phyloP scores from a whole-genome alignment of 2,113 vertebrate genomes.

The Muscicapa adusta region DNA sequence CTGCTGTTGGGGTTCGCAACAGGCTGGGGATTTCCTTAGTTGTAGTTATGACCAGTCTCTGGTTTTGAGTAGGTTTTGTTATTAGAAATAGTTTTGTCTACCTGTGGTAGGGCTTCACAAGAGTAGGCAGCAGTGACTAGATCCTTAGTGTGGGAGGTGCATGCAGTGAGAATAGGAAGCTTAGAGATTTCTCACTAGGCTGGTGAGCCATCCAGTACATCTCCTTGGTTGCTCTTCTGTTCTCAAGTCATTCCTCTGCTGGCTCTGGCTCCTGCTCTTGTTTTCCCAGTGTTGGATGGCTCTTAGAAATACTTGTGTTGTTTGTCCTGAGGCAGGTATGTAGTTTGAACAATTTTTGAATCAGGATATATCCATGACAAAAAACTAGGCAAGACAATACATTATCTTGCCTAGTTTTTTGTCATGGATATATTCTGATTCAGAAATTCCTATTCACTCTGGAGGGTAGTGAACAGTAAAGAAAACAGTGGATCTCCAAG shows the following conservation, averaged over 20 bases:
- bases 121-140: neutral
- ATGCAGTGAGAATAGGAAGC: neutral
- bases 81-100: neutral
- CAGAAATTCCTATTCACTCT: neutral
- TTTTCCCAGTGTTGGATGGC: neutral
- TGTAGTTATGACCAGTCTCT: neutral
- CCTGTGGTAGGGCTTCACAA: neutral
- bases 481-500: neutral
- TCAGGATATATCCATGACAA: too few species aligned
- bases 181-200: neutral
- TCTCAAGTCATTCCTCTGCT: neutral
- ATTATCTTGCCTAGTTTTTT: neutral
- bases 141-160: neutral
- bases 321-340: neutral
- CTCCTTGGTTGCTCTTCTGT: neutral
- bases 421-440: neutral
- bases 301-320: neutral
- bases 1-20: neutral
- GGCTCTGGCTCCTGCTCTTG: neutral
- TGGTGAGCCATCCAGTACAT: neutral
- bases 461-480: neutral
- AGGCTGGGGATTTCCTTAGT: neutral
- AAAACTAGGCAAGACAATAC: neutral
- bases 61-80: neutral
- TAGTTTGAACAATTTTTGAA: neutral